Evolutionary conservation across 2,113 vertebrate genomes (phyloP), one percentile per base, ranked within the genome.

Genomic region (Panthera leo): DNA sequence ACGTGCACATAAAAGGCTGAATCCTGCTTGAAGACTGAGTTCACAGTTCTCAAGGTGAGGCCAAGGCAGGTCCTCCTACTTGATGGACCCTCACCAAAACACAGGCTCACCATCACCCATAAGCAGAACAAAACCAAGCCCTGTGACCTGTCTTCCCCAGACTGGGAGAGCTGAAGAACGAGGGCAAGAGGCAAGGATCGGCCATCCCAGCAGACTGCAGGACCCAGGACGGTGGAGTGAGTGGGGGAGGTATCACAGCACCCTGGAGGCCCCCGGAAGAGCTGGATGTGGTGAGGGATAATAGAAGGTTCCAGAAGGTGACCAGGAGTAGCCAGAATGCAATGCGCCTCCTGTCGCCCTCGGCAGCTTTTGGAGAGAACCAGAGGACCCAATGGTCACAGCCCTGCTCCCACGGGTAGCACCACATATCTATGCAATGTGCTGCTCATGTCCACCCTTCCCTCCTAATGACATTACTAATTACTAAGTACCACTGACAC

Each of bases 331-430:
- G 8, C 34, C 71, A 13, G 23, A 67, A 19, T 6, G 14, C 21
- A 34, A 0, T 5, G 3, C 1, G 5, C n/a, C 31, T 89, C 31
- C 29, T 16, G 14, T n/a, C 3, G 0, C 14, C 53, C 65, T 51
- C 39, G 34, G 73, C 8, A 61, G 75, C 61, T 86, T 55, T 48
- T 58, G 10, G 51, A 58, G 45, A 87, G 45, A 51, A 53, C 31
- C 9, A 9, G 51, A 39, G 71, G 31, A 25, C 12, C 7, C 13
- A 6, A 1, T 5, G 36, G 7, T 70, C 31, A 15, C 0, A 5
- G 11, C 19, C 18, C 27, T 11, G 42, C n/a, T 29, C 58, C 65
- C 21, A 5, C 14, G 31, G 4, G 70, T 48, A 48, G 23, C 34
- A 27, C 42, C 23, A 27, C 51, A 7, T 14, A 9, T 29, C 45